Evolutionary conservation across 1,140 invertebrate species (phyloP).

Genomic region (Epicauta chinensis): DNA sequence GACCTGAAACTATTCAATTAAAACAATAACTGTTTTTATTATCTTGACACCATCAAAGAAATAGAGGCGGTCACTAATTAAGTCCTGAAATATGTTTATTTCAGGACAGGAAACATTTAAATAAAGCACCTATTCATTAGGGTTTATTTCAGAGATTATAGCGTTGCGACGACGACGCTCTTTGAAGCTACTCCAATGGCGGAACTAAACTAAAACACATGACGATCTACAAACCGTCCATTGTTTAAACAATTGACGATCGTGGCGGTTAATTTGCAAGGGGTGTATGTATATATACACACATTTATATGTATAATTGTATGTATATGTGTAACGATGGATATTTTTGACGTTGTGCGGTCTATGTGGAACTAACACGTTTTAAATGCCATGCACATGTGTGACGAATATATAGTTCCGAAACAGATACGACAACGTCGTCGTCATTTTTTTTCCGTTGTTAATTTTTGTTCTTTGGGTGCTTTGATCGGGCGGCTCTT

Average conservation of each 20-base stretch:
- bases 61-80: conserved; percentile 21
- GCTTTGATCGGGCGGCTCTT: conserved; percentile 14
- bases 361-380: conserved; percentile 21
- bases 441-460: no score
- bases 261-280: conserved; percentile 23
- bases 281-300: no score
- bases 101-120: conserved; percentile 30
- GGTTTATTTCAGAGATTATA: conserved; percentile 25
- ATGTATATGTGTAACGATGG: conserved; percentile 1
- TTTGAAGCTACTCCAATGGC: conserved; percentile 22
- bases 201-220: conserved; percentile 30
- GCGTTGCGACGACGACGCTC: conserved; percentile 15
- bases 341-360: conserved; percentile 18
- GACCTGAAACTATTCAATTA: no score
- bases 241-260: conserved; percentile 31
- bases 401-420: conserved; percentile 16
- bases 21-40: no score
- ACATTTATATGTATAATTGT: neutral
- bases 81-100: conserved; percentile 28
- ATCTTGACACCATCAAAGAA: conserved; percentile 28
- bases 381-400: conserved; percentile 25
- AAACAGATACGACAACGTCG: conserved; percentile 7
- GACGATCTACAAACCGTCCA: conserved; percentile 25
- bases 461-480: no score
- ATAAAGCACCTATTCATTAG: conserved; percentile 32